Evolutionary conservation across 30 jellyfish, hydroid and myxozoan genomes (phyloP).

Genomic region (Pseudorhiza aurosa): DNA sequence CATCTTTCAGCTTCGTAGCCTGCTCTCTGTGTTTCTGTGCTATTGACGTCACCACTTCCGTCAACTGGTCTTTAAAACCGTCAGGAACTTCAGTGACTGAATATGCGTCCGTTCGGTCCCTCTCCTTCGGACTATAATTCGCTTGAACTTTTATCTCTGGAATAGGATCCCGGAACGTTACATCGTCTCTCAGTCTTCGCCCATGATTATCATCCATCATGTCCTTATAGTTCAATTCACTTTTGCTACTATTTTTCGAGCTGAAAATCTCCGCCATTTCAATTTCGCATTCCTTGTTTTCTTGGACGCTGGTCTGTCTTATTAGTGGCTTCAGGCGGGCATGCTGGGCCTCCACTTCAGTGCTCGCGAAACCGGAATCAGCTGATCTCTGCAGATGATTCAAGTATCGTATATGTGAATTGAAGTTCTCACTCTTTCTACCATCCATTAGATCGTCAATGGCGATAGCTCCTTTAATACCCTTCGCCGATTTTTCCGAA

Average conservation of each 20-base stretch:
- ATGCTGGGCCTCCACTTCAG: conserved; percentile 82
- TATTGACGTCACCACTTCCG: conserved; percentile 30
- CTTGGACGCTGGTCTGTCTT: conserved; percentile 80
- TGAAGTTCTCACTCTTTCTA: conserved; percentile 41
- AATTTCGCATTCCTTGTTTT: conserved; percentile 46
- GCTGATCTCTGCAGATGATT: conserved; percentile 90
- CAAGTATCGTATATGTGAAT: conserved; percentile 46
- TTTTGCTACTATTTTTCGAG: conserved; percentile 74
- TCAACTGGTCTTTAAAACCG: conserved; percentile 47
- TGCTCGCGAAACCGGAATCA: conserved; percentile 98
- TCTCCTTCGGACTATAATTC: conserved; percentile 36
- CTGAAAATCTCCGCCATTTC: conserved; percentile 67
- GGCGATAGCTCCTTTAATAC: conserved; percentile 20
- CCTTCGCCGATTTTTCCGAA: conserved; percentile 48
- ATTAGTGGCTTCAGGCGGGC: conserved; percentile 60
- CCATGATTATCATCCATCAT: conserved; percentile 10
- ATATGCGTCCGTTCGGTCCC: background rate
- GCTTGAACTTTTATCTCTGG: conserved; percentile 77
- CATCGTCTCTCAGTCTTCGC: conserved; percentile 36
- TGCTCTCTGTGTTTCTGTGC: conserved; percentile 33
- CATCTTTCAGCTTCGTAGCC: background rate
- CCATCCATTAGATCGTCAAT: conserved; percentile 44
- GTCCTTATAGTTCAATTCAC: conserved; percentile 59
- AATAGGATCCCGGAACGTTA: conserved; percentile 39
- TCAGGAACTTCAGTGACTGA: conserved; percentile 1